phyloP scores from a whole-genome alignment of 2,797 vertebrate genomes.

The Muscicapa striata region DNA sequence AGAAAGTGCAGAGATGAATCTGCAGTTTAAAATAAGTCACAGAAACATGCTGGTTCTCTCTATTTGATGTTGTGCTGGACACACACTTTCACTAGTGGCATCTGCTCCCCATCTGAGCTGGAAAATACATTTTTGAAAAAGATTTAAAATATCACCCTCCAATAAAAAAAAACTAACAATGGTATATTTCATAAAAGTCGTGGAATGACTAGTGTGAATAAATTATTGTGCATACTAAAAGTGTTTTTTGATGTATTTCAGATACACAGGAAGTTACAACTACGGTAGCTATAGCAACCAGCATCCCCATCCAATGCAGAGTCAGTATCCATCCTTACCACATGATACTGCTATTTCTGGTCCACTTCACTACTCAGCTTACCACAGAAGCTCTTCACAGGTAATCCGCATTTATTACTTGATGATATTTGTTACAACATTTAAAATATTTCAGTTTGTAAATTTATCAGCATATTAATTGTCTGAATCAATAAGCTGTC shows the following conservation, averaged over 20 bases:
- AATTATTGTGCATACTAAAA: not conserved
- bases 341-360: conserved; percentile 90
- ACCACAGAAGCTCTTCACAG: conserved; percentile 94
- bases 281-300: conserved; percentile 96
- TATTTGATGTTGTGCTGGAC: not conserved
- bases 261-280: conserved; percentile 96
- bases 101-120: not conserved
- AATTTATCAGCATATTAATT: not conserved
- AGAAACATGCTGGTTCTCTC: not conserved
- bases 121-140: not conserved
- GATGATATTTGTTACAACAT: not conserved
- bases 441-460: not conserved
- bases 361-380: conserved; percentile 94
- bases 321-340: conserved; percentile 92
- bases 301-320: conserved; percentile 93
- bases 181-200: not conserved
- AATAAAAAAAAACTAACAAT: not conserved
- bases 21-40: not conserved
- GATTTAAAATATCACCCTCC: not conserved
- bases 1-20: not conserved
- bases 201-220: not conserved
- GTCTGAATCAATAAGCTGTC: not conserved
- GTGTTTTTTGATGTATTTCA: conserved; percentile 60
- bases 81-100: not conserved
- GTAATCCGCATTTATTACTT: conserved; percentile 75